phyloP scores from a whole-genome alignment of 2,888 invertebrate species.

The Acrobasis consociella region DNA sequence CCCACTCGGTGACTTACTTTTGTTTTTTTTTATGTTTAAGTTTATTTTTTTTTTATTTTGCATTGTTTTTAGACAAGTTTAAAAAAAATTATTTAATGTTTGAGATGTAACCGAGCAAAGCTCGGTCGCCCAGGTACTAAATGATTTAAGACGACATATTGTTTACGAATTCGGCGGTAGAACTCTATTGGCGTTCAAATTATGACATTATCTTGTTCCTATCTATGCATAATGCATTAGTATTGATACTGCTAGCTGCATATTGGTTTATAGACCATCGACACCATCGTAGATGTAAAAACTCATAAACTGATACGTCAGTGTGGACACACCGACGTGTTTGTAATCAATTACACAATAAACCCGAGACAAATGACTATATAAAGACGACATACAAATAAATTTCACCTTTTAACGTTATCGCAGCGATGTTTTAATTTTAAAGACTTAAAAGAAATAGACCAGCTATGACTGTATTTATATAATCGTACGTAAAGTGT shows the following conservation, averaged over 20 bases:
- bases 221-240: neutral
- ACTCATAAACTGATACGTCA: slow-evolving; percentile 5
- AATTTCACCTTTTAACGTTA: slow-evolving; percentile 32
- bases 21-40: too few relatives aligned
- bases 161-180: too few relatives aligned
- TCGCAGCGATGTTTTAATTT: slow-evolving; percentile 40
- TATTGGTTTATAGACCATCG: neutral
- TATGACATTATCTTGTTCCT: neutral
- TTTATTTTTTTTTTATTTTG: too few relatives aligned
- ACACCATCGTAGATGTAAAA: neutral
- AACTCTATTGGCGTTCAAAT: too few relatives aligned
- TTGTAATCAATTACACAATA: slow-evolving; percentile 14
- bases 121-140: too few relatives aligned
- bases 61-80: too few relatives aligned
- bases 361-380: slow-evolving; percentile 15
- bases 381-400: slow-evolving; percentile 24
- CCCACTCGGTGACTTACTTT: too few relatives aligned
- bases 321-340: neutral
- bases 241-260: neutral
- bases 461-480: neutral
- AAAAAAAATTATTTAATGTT: too few relatives aligned
- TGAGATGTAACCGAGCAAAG: too few relatives aligned
- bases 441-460: slow-evolving; percentile 48
- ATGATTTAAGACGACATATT: too few relatives aligned
- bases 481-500: too few relatives aligned